These are phyloP conservation scores for Umimayanthus chanpuru DNA, from an alignment of 92 coral and sea anemone species.

Conservation along the genomic window DNA sequence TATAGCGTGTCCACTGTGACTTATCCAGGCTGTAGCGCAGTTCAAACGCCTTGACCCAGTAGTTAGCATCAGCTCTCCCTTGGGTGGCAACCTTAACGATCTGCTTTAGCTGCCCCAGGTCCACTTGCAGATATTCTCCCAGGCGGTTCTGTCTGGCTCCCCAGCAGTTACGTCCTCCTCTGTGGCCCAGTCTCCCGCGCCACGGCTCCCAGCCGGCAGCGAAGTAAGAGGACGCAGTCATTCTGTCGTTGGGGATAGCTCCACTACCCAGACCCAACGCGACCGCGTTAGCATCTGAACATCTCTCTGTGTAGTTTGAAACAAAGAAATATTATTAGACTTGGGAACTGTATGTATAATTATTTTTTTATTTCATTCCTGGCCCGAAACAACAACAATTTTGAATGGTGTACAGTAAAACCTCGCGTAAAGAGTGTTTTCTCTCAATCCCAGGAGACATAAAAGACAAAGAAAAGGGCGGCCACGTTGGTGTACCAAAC, in stretches of 20 bases:
- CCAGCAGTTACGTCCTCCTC: background rate
- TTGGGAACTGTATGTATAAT: background rate
- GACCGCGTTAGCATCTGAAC: background rate
- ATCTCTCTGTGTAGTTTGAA: background rate
- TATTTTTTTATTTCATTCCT: no score
- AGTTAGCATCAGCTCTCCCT: no score
- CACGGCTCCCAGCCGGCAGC: background rate
- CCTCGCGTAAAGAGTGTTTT: no score
- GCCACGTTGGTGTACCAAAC: no score
- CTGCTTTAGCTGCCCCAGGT: background rate
- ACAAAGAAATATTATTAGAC: no score
- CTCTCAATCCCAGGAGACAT: no score
- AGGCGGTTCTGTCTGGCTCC: background rate
- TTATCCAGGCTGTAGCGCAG: background rate
- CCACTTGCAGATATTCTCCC: conserved; percentile 13
- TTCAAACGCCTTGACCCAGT: background rate
- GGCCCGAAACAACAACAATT: no score
- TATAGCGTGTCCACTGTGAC: background rate
- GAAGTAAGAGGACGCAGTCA: background rate
- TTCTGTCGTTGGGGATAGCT: background rate
- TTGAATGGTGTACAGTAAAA: no score
- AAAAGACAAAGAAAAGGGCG: no score
- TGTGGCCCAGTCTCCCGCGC: conserved; percentile 13
- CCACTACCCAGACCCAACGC: background rate
- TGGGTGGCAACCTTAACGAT: background rate